A percentile compares a stretch with the other conserved stretches of the same genome.
phyloP scores from a whole-genome alignment of 1,140 invertebrate species.

The Amphibalanus amphitrite region DNA sequence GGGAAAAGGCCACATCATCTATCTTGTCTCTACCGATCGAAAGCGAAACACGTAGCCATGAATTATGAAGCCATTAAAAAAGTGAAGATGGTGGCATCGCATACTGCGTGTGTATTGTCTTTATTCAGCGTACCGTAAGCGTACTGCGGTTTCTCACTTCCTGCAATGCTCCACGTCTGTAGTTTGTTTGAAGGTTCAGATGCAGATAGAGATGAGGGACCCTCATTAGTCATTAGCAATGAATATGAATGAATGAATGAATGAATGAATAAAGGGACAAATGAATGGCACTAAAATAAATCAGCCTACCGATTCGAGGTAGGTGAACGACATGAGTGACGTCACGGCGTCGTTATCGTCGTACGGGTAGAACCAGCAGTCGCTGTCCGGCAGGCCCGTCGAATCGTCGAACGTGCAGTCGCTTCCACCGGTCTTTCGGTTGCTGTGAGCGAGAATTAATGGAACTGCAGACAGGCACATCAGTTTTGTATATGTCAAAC shows the following conservation, averaged over 20 bases:
- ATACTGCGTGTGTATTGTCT: background rate
- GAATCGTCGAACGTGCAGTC: slow-evolving; percentile 10
- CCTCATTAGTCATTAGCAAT: background rate
- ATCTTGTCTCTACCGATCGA: too few relatives aligned
- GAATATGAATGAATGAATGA: too few relatives aligned
- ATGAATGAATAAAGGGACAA: too few relatives aligned
- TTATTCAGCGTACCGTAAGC: too few relatives aligned
- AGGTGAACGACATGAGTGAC: slow-evolving; percentile 17
- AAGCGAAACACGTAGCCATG: slow-evolving; percentile 3
- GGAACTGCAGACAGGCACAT: background rate
- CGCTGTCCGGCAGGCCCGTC: slow-evolving; percentile 14
- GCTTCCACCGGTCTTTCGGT: slow-evolving; percentile 10
- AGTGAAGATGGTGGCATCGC: background rate
- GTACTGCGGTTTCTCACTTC: too few relatives aligned
- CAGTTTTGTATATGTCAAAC: too few relatives aligned
- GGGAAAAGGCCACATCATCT: too few relatives aligned
- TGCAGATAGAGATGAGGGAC: background rate
- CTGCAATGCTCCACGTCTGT: too few relatives aligned
- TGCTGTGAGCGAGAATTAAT: slow-evolving; percentile 5
- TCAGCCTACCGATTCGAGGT: slow-evolving; percentile 13
- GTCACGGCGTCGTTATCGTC: slow-evolving; percentile 9
- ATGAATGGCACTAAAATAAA: background rate
- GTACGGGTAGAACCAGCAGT: slow-evolving; percentile 18
- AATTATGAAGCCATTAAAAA: background rate
- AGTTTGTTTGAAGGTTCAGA: background rate